phyloP scores from a whole-genome alignment of 2,888 invertebrate species.

The Tenthredo scrophulariae region DNA sequence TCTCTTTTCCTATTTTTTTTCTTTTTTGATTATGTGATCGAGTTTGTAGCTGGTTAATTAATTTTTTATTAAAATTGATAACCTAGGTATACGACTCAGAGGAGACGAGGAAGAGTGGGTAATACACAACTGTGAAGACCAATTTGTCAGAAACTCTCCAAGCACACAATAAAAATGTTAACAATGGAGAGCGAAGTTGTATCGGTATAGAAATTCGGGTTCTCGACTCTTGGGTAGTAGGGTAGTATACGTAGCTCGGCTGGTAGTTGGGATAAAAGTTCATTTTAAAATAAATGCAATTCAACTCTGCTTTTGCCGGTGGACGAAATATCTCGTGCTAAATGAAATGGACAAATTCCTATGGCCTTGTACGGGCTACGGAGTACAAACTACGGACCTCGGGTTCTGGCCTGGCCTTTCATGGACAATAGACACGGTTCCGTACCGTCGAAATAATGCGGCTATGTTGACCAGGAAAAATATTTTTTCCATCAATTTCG shows the following conservation, averaged over 20 bases:
- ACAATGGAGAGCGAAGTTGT: conserved; percentile 65
- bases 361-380: conserved; percentile 7
- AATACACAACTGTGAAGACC: conserved; percentile 57
- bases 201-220: conserved; percentile 58
- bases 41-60: neutral
- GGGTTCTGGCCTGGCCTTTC: conserved; percentile 31
- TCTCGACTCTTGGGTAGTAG: conserved; percentile 25
- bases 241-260: neutral
- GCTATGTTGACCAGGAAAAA: conserved; percentile 18
- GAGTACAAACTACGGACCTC: conserved; percentile 23
- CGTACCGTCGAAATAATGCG: conserved; percentile 47
- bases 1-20: too few species aligned
- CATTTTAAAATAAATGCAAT: conserved; percentile 70
- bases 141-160: conserved; percentile 70
- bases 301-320: conserved; percentile 64
- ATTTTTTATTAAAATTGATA: neutral
- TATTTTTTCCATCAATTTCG: conserved; percentile 12
- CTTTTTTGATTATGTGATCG: too few species aligned
- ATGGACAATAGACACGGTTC: conserved; percentile 37
- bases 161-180: conserved; percentile 68
- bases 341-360: conserved; percentile 69
- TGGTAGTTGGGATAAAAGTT: conserved; percentile 61
- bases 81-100: neutral
- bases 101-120: neutral
- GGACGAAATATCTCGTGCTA: conserved; percentile 66